phyloP scores from a whole-genome alignment of 2,113 vertebrate genomes.

The Erinaceus europaeus region DNA sequence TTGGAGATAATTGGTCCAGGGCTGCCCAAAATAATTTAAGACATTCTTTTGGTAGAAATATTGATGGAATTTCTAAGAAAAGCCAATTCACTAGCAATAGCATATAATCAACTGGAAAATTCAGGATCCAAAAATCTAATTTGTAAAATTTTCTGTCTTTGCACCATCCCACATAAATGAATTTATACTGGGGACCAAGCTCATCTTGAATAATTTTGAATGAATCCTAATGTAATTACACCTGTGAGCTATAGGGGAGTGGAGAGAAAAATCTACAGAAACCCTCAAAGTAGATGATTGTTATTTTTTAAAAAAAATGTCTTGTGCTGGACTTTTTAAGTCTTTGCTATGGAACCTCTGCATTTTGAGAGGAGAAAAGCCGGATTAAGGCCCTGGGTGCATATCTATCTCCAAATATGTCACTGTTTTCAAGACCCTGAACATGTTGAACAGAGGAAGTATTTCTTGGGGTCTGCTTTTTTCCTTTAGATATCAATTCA shows the following conservation, averaged over 20 bases:
- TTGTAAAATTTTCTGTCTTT: background rate
- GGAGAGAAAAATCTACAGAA: background rate
- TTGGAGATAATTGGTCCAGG: constrained; percentile 52
- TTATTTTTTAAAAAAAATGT: background rate
- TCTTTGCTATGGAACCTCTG: background rate
- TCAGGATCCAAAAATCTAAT: background rate
- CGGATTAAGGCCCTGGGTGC: no score
- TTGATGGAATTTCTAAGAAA: constrained; percentile 48
- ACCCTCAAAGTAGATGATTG: background rate
- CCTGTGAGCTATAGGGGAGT: background rate
- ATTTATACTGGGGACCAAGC: background rate
- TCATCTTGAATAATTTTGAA: background rate
- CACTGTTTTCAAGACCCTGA: no score
- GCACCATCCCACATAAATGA: background rate
- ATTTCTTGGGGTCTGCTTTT: no score
- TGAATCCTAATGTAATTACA: background rate
- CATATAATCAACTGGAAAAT: background rate
- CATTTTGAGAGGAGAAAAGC: background rate
- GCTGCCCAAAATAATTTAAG: constrained; percentile 4
- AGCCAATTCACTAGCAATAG: background rate
- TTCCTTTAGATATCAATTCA: no score
- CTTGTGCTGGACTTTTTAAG: background rate
- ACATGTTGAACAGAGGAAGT: no score
- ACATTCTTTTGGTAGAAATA: constrained; percentile 45
- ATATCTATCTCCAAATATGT: no score